phyloP scores from a whole-genome alignment of 2,888 invertebrate genomes.

The Lucinisca nassula region DNA sequence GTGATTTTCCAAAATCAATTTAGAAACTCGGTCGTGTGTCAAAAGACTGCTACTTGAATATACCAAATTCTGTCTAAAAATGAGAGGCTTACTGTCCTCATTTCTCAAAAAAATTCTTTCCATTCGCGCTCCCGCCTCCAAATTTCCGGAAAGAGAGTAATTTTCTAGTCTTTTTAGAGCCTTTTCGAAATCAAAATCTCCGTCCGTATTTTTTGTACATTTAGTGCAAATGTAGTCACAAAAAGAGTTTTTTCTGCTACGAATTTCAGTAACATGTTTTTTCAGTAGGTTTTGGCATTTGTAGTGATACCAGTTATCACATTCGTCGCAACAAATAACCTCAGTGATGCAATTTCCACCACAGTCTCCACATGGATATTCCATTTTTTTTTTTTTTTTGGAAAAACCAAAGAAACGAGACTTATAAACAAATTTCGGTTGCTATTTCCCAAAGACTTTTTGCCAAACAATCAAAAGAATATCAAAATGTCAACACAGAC shows the following conservation, averaged over 20 bases:
- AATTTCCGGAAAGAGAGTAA: background rate
- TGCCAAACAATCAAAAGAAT: too few species aligned
- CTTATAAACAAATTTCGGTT: background rate
- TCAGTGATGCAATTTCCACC: conserved; percentile 9
- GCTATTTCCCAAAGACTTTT: too few species aligned
- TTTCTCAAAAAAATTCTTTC: background rate
- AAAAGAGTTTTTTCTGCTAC: background rate
- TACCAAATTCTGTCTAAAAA: background rate
- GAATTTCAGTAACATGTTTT: background rate
- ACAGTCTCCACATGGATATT: background rate
- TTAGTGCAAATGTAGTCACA: background rate
- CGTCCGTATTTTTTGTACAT: background rate
- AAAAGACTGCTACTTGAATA: background rate
- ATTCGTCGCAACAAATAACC: background rate
- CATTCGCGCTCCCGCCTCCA: background rate
- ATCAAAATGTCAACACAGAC: background rate
- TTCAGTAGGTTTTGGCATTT: background rate
- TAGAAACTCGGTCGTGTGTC: background rate
- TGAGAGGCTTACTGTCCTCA: background rate
- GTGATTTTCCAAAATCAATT: background rate
- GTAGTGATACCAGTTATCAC: background rate
- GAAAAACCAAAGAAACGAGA: background rate
- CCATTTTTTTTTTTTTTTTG: background rate
- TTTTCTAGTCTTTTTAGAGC: background rate
- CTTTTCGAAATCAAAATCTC: background rate